Percentiles rank a stretch among this genome's conserved stretches.
phyloP scores from a whole-genome alignment of 2,113 vertebrate species.

The Glaucidium brasilianum region DNA sequence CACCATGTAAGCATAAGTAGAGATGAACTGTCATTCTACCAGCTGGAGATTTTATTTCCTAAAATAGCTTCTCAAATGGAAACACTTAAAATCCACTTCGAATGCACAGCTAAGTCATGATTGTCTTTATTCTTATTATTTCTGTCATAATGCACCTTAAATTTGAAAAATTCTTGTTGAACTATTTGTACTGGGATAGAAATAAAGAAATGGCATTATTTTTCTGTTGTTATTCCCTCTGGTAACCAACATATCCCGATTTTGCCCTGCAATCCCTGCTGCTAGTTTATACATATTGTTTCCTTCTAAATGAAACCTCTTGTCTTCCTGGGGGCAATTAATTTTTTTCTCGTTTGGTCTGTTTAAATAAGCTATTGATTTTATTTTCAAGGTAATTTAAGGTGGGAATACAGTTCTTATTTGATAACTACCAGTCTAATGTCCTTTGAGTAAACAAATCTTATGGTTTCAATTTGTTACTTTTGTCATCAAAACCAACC shows the following conservation, averaged over 20 bases:
- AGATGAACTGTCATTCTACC: background rate
- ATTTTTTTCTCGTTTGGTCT: background rate
- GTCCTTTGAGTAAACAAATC: conserved; percentile 45
- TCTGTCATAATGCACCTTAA: background rate
- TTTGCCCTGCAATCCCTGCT: background rate
- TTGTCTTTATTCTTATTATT: background rate
- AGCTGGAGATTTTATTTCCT: background rate
- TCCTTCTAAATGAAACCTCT: conserved; percentile 27
- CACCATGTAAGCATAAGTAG: background rate
- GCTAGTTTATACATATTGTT: background rate
- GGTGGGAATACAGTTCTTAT: conserved; percentile 30
- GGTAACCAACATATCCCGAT: background rate
- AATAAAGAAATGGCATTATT: background rate
- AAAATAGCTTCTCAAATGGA: background rate
- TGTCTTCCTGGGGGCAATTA: conserved; percentile 1
- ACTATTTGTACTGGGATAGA: background rate
- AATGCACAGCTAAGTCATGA: background rate
- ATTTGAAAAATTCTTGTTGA: background rate
- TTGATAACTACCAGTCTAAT: conserved; percentile 51
- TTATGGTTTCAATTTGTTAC: conserved; percentile 25
- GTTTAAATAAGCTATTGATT: conserved; percentile 72
- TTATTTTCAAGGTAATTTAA: conserved; percentile 67
- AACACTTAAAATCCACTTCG: background rate
- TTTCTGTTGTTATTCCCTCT: background rate
- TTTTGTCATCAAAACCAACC: conserved; percentile 34